phyloP scores from a whole-genome alignment of 2,888 invertebrate genomes.

The Eucera pruinosa region DNA sequence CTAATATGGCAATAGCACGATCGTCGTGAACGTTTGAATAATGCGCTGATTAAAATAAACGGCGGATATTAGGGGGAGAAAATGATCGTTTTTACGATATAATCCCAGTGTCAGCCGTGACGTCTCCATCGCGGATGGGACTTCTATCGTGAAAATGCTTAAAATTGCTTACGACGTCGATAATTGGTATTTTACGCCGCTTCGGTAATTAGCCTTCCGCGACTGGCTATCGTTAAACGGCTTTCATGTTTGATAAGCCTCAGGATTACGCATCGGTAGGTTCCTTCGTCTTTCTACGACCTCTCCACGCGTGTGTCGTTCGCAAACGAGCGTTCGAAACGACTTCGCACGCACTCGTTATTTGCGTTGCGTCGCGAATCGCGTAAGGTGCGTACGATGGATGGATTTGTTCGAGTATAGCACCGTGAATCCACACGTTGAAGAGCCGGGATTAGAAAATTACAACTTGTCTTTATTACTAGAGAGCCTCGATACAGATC shows the following conservation, averaged over 20 bases:
- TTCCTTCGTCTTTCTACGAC: too few relatives aligned
- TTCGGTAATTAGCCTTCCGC: conserved; percentile 49
- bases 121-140: conserved; percentile 33
- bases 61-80: neutral
- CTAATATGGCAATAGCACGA: conserved; percentile 41
- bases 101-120: conserved; percentile 32
- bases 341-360: neutral
- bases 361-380: neutral
- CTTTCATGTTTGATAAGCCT: conserved; percentile 38
- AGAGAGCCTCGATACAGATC: conserved; percentile 10
- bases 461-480: neutral
- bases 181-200: conserved; percentile 44
- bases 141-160: conserved; percentile 18
- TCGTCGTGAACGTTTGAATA: conserved; percentile 3
- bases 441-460: conserved; percentile 1
- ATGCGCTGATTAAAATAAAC: conserved; percentile 23
- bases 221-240: neutral
- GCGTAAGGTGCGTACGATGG: neutral
- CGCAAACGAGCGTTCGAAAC: neutral
- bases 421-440: neutral
- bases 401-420: neutral
- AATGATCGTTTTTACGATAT: conserved; percentile 44
- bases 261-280: conserved; percentile 7
- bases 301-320: neutral
- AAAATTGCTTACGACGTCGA: conserved; percentile 8